Evolutionary conservation across 2,797 vertebrate genomes (phyloP), one percentile per base, ranked within the genome.

Genomic region (Artibeus lituratus): DNA sequence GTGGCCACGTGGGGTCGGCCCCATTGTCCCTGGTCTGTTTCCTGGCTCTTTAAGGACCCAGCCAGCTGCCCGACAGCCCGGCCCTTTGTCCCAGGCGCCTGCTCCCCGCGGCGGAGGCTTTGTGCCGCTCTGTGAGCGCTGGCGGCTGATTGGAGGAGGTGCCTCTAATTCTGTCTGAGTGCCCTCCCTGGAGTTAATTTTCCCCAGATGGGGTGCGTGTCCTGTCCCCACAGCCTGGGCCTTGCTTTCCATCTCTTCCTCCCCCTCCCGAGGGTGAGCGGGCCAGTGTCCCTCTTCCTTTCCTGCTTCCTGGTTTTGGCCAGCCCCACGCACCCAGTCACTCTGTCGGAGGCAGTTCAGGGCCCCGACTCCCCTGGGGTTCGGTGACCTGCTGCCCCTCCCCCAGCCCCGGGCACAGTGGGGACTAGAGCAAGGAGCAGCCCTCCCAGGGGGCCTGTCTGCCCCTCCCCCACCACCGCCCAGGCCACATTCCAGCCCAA

Each of bases 391-490:
- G 22, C 70, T 26, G 39, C 70, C 69, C 69, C 35, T 12, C 21
- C 70, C 39, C 39, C 70, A 29, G 39, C 39, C 70, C 70, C 8
- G 37, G 37, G 22, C 1, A 24, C 39, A 29, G 70, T 22, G 21
- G 21, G 37, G 37, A 39, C 37, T 21, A 14, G 80, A n/a, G 42
- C 57, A 65, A 19, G 80, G 80, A 44, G 29, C 10, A 0, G 37
- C 59, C 29, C 37, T 42, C 78, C 37, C 5, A 44, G 39, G 2
- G 39, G 26, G 1, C 29, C 29, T 5, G 78, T 16, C 10, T 0
- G 11, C 24, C 26, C 5, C 29, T 2, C 35, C 37, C 11, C 0
- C 21, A 6, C 0, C 21, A 6, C 29, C 4, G 5, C 26, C 55
- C 26, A 18, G 11, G 42, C 26, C 26, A 12, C 3, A 10, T 19